Evolutionary conservation across 2,888 invertebrate species (phyloP), one percentile per base, ranked within the genome.

Genomic region (Cinara cedri): DNA sequence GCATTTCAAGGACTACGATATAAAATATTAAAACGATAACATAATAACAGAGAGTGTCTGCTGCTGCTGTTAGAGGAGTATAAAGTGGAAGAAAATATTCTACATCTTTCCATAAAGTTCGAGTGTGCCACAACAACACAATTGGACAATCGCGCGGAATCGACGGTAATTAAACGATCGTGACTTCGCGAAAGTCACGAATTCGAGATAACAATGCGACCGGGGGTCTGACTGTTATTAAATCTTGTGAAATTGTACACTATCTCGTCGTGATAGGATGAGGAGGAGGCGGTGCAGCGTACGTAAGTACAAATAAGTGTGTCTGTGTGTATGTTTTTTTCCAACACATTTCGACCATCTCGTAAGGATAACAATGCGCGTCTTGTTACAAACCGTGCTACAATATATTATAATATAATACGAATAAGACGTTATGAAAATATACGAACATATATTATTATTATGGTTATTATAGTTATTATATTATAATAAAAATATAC

Each of bases 171-270:
- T 76, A 76, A 76, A 68, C 76, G 66, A 57, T 76, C 76, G 76
- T 76, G 76, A 76, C 76, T 76, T 14, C 34, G 76, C 66, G 76
- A 76, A 76, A 76, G 76, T 76, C 76, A 76, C 76, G 76, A 76
- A 68, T 46, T 49, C 55, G 14, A 26, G 68, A 60, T 76, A 76
- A 76, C 76, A 76, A 76, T 76, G 68, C 65, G 14, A 42, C 74
- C 14, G 51, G 34, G 51, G 34, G 34, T 46, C 57, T 66, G 14
- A 34, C 68, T 34, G 66, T 76, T 76, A 76, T 76, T 76, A 76
- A 76, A 60, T 76, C 76, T 76, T 76, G 66, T 68, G 76, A 76
- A 76, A 76, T 66, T 75, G 6, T 24, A 42, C 62, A 19, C n/a
- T 34, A 68, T 57, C 66, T 49, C 46, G 26, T n/a, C n/a, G 51